Evolutionary conservation across 1,140 invertebrate genomes (phyloP).

Genomic region (Dysdera silvatica): DNA sequence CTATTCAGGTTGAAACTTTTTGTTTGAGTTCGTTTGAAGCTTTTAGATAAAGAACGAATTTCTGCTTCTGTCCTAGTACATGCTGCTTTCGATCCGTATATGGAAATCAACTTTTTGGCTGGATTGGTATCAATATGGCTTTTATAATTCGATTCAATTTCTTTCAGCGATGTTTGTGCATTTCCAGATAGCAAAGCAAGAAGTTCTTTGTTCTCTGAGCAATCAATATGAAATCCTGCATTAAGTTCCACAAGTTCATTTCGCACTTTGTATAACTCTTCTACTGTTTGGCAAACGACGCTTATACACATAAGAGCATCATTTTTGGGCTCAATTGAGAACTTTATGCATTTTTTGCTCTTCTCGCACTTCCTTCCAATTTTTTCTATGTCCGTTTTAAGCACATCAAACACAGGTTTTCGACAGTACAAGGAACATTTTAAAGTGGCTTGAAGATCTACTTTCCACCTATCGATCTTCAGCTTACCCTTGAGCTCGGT

Average conservation of each 20-base stretch:
- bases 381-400: not conserved
- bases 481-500: not conserved
- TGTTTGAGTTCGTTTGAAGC: not conserved
- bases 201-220: not conserved
- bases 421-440: slow-evolving; percentile 6
- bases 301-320: not conserved
- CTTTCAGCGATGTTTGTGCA: not conserved
- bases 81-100: slow-evolving; percentile 1
- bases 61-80: not conserved
- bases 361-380: not conserved
- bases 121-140: not conserved
- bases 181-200: not conserved
- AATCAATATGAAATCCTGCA: not conserved
- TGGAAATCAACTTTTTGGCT: not conserved
- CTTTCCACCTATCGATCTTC: not conserved
- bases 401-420: not conserved
- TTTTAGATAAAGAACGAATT: not conserved
- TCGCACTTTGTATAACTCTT: not conserved
- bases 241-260: not conserved
- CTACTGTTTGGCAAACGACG: not conserved
- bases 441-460: not conserved
- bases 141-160: not conserved
- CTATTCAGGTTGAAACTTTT: slow-evolving; percentile 1
- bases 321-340: not conserved
- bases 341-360: not conserved